Evolutionary conservation across 1,140 invertebrate genomes (phyloP).

Genomic region (Apolygus lucorum): DNA sequence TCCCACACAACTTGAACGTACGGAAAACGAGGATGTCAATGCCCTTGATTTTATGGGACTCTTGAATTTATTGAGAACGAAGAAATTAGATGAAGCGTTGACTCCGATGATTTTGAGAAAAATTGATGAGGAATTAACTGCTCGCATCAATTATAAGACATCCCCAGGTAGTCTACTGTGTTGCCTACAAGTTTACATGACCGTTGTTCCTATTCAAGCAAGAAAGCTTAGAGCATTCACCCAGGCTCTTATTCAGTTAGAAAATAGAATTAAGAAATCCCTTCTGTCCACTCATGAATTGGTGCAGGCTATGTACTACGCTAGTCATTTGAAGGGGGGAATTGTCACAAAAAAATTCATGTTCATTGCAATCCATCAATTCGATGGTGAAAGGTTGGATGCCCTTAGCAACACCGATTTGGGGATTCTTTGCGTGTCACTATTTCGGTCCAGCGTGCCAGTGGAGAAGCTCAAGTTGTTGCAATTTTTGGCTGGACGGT

Average conservation of each 20-base stretch:
- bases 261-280: not conserved
- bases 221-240: not conserved
- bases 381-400: not conserved
- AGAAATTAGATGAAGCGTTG: not conserved
- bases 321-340: not conserved
- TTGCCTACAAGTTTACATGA: not conserved
- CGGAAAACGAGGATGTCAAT: not conserved
- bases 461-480: not conserved
- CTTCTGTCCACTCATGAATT: not conserved
- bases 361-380: not conserved
- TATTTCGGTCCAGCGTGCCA: not conserved
- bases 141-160: not conserved
- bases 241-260: not conserved
- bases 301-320: conserved; percentile 1
- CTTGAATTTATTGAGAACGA: not conserved
- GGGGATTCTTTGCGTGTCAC: not conserved
- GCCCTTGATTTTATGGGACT: not conserved
- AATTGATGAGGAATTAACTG: not conserved
- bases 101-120: not conserved
- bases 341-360: not conserved
- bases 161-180: not conserved
- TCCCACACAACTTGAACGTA: not conserved
- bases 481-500: not conserved
- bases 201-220: not conserved
- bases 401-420: not conserved